Percentiles rank a stretch among this genome's conserved stretches.
These are phyloP conservation scores for Microplitis deprimator DNA, from an alignment of 2,888 invertebrate genomes.

Conservation along the genomic window DNA sequence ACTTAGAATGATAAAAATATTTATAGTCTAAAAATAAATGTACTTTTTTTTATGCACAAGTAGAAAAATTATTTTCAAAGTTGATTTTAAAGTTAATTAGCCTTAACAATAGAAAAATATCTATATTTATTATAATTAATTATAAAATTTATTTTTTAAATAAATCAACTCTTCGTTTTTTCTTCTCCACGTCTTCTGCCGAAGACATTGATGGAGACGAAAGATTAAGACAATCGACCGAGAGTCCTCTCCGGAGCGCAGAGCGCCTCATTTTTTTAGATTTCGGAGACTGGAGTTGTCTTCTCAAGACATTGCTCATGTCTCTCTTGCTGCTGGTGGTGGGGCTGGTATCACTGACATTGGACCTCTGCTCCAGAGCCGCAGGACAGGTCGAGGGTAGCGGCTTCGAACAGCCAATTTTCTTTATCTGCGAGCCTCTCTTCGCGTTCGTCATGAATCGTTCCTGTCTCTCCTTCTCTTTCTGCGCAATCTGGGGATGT, in stretches of 20 bases:
- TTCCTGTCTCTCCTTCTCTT: not conserved
- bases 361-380: not conserved
- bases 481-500: not conserved
- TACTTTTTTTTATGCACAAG: no score
- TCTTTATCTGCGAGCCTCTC: not conserved
- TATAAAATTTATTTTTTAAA: not conserved
- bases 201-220: not conserved
- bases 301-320: not conserved
- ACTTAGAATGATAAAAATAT: no score
- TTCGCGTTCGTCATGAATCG: not conserved
- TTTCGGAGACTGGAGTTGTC: not conserved
- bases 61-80: not conserved
- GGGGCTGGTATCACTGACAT: not conserved
- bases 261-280: not conserved
- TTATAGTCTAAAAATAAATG: no score
- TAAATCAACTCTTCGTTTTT: not conserved
- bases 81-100: not conserved
- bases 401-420: not conserved
- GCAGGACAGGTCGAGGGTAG: not conserved
- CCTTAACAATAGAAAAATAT: conserved; percentile 9
- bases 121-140: not conserved
- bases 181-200: not conserved
- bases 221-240: not conserved
- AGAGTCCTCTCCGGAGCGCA: not conserved
- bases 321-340: not conserved